Conservation (phyloP, 2,113 vertebrate species). For the Agapornis roseicollis region DNA sequence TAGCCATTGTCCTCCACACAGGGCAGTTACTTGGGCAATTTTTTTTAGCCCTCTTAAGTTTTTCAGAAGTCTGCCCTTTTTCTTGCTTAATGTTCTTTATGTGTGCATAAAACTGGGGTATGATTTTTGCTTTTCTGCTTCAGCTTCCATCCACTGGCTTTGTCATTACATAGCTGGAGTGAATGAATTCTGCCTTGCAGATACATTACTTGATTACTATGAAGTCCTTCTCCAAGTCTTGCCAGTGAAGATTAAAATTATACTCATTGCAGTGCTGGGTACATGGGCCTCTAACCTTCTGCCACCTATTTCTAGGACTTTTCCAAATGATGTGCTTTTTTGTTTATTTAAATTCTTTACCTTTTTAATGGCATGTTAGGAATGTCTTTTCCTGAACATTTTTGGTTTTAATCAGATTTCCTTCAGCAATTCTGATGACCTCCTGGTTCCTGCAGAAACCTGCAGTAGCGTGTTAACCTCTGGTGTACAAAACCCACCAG, state of each 20-base stretch:
- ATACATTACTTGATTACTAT: not conserved
- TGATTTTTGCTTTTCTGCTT: not conserved
- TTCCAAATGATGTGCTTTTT: not conserved
- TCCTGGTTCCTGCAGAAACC: not conserved
- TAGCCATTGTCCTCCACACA: not conserved
- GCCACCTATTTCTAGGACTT: not conserved
- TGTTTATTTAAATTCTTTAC: not conserved
- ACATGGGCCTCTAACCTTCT: not conserved
- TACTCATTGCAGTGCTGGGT: not conserved
- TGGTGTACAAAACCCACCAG: not conserved
- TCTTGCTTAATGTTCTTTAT: not conserved
- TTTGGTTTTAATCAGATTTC: constrained; percentile 36
- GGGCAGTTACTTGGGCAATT: not conserved
- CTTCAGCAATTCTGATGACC: constrained; percentile 11
- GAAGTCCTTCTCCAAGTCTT: not conserved
- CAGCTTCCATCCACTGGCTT: not conserved
- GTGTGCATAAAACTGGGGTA: not conserved
- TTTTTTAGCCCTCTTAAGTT: rapidly evolving
- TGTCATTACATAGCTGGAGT: not conserved
- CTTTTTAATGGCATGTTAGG: not conserved
- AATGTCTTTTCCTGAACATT: not conserved
- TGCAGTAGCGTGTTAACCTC: not conserved
- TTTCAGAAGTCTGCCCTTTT: not conserved
- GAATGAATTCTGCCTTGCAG: not conserved
- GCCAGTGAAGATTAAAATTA: not conserved